Evolutionary conservation across 2,888 invertebrate genomes (phyloP).

Genomic region (Mesochorus sp.): DNA sequence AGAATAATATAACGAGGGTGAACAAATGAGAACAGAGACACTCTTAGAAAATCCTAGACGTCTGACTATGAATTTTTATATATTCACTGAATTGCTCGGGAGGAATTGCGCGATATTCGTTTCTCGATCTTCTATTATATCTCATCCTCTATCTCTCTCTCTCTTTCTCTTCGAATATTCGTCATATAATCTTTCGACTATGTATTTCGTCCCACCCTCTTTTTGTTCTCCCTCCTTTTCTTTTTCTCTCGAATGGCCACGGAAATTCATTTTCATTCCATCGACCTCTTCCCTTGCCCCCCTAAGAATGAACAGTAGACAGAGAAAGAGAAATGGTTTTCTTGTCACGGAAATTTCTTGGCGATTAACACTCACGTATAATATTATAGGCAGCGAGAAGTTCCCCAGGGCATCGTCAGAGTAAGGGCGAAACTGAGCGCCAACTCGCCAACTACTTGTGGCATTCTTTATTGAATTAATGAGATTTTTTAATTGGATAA

Average conservation of each 20-base stretch:
- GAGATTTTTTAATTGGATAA: slow-evolving; percentile 51
- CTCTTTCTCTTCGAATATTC: not conserved
- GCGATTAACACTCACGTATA: slow-evolving; percentile 23
- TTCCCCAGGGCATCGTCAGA: slow-evolving; percentile 15
- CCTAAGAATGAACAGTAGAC: slow-evolving; percentile 2
- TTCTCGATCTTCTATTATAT: not conserved
- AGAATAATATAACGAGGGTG: not conserved
- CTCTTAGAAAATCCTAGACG: slow-evolving; percentile 12
- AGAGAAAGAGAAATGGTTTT: not conserved
- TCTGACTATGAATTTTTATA: slow-evolving; percentile 44
- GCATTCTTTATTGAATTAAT: slow-evolving; percentile 51
- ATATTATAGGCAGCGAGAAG: slow-evolving; percentile 31
- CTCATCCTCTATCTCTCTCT: not conserved
- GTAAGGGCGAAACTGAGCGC: not conserved
- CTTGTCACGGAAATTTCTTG: slow-evolving; percentile 27
- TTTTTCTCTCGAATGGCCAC: not conserved
- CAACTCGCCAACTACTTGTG: slow-evolving; percentile 53
- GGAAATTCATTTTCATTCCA: slow-evolving; percentile 20
- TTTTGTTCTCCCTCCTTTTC: not conserved
- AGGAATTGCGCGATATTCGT: slow-evolving; percentile 14
- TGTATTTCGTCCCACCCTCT: not conserved
- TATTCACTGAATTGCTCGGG: slow-evolving; percentile 17
- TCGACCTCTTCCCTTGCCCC: no score
- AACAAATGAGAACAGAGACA: not conserved
- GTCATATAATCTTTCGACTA: not conserved